Evolutionary conservation across 2,797 vertebrate species (phyloP).

Genomic region (Melanogrammus aeglefinus): DNA sequence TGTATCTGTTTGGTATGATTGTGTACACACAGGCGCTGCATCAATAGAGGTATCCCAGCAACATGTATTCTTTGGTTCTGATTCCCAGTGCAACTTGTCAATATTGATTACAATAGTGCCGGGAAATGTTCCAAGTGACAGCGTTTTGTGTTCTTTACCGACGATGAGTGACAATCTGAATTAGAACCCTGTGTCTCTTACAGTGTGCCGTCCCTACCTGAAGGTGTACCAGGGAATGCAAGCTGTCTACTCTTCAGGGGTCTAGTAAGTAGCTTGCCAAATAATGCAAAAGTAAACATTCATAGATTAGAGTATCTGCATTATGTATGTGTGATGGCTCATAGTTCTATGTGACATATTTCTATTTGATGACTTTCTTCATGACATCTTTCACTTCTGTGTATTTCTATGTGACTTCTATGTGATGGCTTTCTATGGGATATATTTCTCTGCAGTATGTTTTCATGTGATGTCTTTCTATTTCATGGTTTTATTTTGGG

Average conservation of each 20-base stretch:
- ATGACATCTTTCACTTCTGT: no score
- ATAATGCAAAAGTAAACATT: neutral
- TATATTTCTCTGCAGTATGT: neutral
- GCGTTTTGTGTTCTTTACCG: neutral
- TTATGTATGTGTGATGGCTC: neutral
- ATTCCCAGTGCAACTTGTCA: neutral
- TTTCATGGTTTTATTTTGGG: neutral
- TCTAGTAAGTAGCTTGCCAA: conserved; percentile 83
- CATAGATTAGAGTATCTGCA: no score
- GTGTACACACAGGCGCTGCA: neutral
- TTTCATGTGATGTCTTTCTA: neutral
- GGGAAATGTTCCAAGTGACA: neutral
- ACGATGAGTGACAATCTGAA: neutral
- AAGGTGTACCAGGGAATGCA: conserved; percentile 96
- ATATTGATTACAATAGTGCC: neutral
- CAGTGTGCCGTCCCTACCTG: conserved; percentile 87
- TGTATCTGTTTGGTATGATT: neutral
- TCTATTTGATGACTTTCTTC: neutral
- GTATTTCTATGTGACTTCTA: no score
- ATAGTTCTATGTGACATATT: neutral
- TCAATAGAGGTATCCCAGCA: neutral
- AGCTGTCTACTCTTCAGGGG: conserved; percentile 88
- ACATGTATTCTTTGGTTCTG: neutral
- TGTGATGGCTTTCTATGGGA: neutral
- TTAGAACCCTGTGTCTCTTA: conserved; percentile 30